Evolutionary conservation across 2,113 vertebrate species (phyloP), one percentile per base, ranked within the genome.

Genomic region (Mellivora capensis): DNA sequence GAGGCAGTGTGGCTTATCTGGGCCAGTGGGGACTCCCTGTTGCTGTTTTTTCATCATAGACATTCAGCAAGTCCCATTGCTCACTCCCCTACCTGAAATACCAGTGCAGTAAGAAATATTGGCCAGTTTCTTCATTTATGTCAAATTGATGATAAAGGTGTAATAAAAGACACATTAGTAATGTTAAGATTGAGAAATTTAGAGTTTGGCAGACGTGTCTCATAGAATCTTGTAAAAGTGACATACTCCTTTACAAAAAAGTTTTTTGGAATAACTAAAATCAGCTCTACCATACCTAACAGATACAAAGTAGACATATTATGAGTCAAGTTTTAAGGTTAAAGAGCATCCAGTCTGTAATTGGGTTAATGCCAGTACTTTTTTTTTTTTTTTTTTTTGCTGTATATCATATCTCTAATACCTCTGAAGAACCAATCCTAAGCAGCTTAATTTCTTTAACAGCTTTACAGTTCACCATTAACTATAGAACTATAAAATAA

Each of bases 31-130:
- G 96, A 96, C 97, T 98, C 98, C 98, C 98, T 98, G 88, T 98
- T 89, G 98, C 98, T 98, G 89, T 98, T 91, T 97, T 98, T 98
- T 97, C 97, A 98, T 98, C 96, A 98, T 98, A 98, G 98, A 98
- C 98, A 83, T 97, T 97, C 96, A 98, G 69, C 92, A 69, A 94
- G 85, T 97, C 96, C 96, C 97, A 96, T 96, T 98, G 97, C 98
- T 97, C 97, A 96, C 96, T 96, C 95, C 85, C n/a, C 85, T 97
- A 95, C 92, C 0, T 93, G 96, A 98, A 98, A 98, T 98, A 95
- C 96, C 96, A 34, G 91, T 85, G 93, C 98, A 93, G 64, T 90
- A 96, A 98, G 98, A 99, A 99, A 99, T 97, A 98, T 98, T 99
- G 99, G 98, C 99, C 98, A 99, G 98, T 98, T 98, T 97, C 39